These are phyloP conservation scores for Chloromyia formosa DNA, from an alignment of 2,888 invertebrate genomes.

Conservation along the genomic window DNA sequence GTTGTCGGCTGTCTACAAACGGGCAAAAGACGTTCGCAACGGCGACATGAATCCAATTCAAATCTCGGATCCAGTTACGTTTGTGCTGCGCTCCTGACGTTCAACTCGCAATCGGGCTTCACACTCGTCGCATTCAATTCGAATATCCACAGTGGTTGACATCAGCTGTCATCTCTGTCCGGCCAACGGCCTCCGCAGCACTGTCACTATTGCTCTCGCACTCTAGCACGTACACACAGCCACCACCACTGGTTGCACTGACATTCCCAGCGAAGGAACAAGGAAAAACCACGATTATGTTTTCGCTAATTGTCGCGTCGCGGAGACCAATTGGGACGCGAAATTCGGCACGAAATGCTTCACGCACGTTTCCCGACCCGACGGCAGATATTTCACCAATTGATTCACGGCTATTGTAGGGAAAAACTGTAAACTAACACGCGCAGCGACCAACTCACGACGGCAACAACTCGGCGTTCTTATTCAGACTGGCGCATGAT, in stretches of 20 bases:
- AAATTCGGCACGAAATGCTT: background rate
- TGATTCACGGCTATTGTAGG: background rate
- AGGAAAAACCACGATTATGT: conserved; percentile 14
- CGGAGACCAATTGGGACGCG: background rate
- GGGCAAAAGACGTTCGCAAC: background rate
- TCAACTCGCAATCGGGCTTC: conserved; percentile 8
- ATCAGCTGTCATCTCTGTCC: conserved; percentile 36
- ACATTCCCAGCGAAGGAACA: conserved; percentile 7
- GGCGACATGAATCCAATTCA: conserved; percentile 28
- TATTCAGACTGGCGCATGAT: conserved; percentile 44
- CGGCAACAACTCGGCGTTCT: conserved; percentile 37
- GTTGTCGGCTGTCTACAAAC: conserved; percentile 4
- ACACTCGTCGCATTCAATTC: conserved; percentile 32
- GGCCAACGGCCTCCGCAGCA: conserved; percentile 24
- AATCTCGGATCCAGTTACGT: conserved; percentile 19
- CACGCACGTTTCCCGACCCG: background rate
- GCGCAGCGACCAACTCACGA: conserved; percentile 20
- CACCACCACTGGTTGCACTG: conserved; percentile 2
- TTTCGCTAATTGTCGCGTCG: conserved; percentile 31
- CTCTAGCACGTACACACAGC: conserved; percentile 25
- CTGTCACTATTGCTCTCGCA: conserved; percentile 6
- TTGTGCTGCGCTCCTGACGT: background rate
- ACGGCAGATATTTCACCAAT: background rate
- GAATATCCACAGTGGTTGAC: conserved; percentile 33
- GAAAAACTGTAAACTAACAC: background rate